These are phyloP conservation scores for Microctonus aethiopoides DNA, from an alignment of 2,888 invertebrate genomes.

Conservation along the genomic window DNA sequence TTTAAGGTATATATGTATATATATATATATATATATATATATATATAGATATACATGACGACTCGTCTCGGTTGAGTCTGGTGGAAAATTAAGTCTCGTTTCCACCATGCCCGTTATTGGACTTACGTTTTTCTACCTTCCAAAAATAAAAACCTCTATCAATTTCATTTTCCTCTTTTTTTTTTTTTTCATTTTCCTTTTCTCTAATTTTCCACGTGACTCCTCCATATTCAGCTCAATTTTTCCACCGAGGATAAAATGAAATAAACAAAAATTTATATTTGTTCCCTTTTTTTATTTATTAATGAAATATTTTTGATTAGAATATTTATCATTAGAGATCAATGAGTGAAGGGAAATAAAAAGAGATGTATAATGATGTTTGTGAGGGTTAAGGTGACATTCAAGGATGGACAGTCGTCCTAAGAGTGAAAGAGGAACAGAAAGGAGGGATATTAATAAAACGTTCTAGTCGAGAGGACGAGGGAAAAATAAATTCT, in stretches of 20 bases:
- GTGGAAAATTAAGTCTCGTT: conserved; percentile 54
- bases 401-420: conserved; percentile 13
- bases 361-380: conserved; percentile 17
- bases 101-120: conserved; percentile 33
- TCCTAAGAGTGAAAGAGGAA: neutral
- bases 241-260: neutral
- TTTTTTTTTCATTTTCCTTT: neutral
- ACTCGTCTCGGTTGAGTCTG: conserved; percentile 41
- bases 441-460: conserved; percentile 50
- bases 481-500: conserved; percentile 51
- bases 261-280: neutral
- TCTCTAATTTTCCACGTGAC: conserved; percentile 25
- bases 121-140: conserved; percentile 24
- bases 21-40: too few species aligned
- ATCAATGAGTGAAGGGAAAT: neutral
- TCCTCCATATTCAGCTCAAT: conserved; percentile 6
- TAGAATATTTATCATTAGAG: neutral
- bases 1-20: too few species aligned
- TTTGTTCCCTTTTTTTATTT: too few species aligned
- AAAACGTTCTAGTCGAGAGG: conserved; percentile 52
- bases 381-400: conserved; percentile 31
- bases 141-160: conserved; percentile 16
- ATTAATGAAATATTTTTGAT: neutral
- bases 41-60: too few species aligned
- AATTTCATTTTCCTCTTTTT: neutral